Evolutionary conservation across 2,113 vertebrate species (phyloP).

Genomic region (Herpetotheres cachinnans): DNA sequence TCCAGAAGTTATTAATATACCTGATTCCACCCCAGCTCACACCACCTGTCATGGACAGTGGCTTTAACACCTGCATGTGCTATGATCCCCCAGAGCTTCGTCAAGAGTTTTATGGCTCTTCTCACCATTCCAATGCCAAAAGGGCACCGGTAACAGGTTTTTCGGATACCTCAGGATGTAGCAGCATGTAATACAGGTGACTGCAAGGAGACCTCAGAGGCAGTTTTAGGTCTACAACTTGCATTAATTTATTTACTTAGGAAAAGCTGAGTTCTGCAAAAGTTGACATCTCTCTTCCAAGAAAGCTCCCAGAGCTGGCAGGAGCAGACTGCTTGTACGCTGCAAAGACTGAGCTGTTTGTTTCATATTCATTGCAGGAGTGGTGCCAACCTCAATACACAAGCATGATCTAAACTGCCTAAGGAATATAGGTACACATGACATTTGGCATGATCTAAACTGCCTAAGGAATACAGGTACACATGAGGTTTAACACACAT

Average conservation of each 20-base stretch:
- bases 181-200: neutral
- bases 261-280: neutral
- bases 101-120: neutral
- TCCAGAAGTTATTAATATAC: neutral
- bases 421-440: neutral
- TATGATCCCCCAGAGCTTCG: neutral
- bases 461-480: neutral
- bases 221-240: neutral
- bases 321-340: neutral
- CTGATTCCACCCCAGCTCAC: neutral
- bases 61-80: accelerated
- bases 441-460: neutral
- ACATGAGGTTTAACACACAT: neutral
- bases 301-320: neutral
- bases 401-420: neutral
- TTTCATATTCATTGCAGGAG: neutral
- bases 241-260: neutral
- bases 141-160: neutral
- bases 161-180: neutral
- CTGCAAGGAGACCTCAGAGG: neutral
- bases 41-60: neutral
- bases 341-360: neutral
- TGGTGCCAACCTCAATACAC: neutral
- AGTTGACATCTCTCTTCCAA: neutral
- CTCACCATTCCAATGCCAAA: neutral